Evolutionary conservation across 2,113 vertebrate genomes (phyloP), one percentile per base, ranked within the genome.

Genomic region (Procavia capensis): DNA sequence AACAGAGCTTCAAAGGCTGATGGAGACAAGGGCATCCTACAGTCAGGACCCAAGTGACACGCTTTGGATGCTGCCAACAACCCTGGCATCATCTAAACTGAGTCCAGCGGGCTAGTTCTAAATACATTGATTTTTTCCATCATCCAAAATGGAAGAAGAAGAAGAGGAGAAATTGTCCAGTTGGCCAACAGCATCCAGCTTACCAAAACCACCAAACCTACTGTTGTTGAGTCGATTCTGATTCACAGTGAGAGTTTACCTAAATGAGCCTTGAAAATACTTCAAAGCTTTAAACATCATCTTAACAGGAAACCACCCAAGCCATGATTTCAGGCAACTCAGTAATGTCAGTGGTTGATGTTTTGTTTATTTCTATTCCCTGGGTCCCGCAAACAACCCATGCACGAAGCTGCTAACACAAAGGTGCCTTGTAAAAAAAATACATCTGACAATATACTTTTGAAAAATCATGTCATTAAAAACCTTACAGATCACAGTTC

Each of bases 1-100:
- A 45, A 2, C 3, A 0, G 3, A 34, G n/a, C 47, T 50, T 34
- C 3, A 3, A 19, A 27, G 27, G 6, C 31, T 17, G 27, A 1
- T 13, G 22, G 64, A 27, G 3, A 27, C n/a, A 34, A 22, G 47
- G 6, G 4, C 9, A 16, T 19, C 34, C 17, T 9, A 13, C 2
- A 20, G 22, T 29, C 5, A 3, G 7, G 50, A 25, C 47, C 79
- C 39, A 29, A 57, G 5, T 1, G 3, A 22, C 34, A 20, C 0
- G 27, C 27, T 27, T 57, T 57, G 31, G 5, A 9, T 3, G 4
- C 34, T 36, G 36, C 36, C 39, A 9, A 1, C 39, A 25, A 1
- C 0, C 4, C 3, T 17, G 22, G 27, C 5, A 0, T 36, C 50
- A 24, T 3, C 68, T 19, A 34, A 43, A 36, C 43, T 19, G 22